Percentiles rank a stretch among this genome's conserved stretches.
Conservation (phyloP, 1,140 invertebrate genomes). For the Leguminivora glycinivorella region DNA sequence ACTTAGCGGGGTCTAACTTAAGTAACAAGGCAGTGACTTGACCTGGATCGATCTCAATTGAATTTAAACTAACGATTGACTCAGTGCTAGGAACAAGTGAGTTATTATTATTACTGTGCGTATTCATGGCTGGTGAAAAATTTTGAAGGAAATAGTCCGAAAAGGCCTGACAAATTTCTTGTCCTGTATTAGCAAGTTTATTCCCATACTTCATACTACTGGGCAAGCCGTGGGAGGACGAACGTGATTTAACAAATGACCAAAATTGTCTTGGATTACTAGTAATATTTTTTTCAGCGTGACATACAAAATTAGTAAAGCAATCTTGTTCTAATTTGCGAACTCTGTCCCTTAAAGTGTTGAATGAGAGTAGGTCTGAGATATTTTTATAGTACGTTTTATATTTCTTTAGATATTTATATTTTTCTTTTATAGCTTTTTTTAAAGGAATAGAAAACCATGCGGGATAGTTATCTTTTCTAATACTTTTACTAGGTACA, state of each 20-base stretch:
- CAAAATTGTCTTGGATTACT: not conserved
- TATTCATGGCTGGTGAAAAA: too few species aligned
- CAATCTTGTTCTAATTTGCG: not conserved
- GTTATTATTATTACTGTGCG: too few species aligned
- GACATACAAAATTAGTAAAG: not conserved
- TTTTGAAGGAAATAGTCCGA: too few species aligned
- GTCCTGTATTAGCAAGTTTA: too few species aligned
- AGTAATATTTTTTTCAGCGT: not conserved
- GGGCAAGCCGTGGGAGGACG: not conserved
- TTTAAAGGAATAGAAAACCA: not conserved
- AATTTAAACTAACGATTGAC: too few species aligned
- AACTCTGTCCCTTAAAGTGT: not conserved
- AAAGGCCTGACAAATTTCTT: too few species aligned
- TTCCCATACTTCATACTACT: too few species aligned
- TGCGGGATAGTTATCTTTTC: not conserved
- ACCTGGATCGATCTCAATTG: too few species aligned
- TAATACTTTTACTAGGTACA: not conserved
- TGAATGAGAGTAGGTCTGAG: not conserved
- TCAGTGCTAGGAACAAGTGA: too few species aligned
- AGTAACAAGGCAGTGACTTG: too few species aligned
- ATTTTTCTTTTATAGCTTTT: not conserved
- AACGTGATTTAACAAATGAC: not conserved
- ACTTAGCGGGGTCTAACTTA: too few species aligned
- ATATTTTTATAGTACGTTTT: not conserved
- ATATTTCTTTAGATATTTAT: not conserved